Conservation (phyloP, 2,888 invertebrate genomes). For the Trissonchulus sp. region DNA sequence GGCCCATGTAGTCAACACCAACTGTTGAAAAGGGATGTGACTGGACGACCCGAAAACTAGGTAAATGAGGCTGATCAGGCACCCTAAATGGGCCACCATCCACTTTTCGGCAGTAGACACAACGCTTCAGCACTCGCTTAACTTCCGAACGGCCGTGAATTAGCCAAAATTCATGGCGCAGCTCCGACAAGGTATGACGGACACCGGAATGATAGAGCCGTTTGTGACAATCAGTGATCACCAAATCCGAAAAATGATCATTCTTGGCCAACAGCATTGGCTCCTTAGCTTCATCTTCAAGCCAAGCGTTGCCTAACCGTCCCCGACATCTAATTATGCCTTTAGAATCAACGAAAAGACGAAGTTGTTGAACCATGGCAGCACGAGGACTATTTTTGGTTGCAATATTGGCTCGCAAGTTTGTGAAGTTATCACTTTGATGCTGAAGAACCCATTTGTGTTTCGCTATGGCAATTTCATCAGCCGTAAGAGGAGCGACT, state of each 20-base stretch:
- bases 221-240: not conserved
- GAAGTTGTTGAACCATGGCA: not conserved
- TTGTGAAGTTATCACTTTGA: not conserved
- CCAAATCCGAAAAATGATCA: no score
- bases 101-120: not conserved
- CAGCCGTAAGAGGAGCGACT: no score
- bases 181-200: not conserved
- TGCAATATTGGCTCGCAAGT: not conserved
- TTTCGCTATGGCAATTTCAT: not conserved
- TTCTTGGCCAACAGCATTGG: not conserved
- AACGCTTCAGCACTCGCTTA: not conserved
- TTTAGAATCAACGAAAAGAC: not conserved
- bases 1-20: conserved; percentile 4
- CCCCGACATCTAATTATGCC: not conserved
- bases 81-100: not conserved
- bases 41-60: not conserved
- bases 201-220: not conserved
- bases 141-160: not conserved
- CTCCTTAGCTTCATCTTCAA: not conserved
- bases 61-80: not conserved
- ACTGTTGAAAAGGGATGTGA: not conserved
- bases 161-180: not conserved
- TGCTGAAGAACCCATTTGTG: not conserved
- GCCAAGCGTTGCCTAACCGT: not conserved
- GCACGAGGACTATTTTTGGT: not conserved